These are phyloP conservation scores for Oryzias dopingdopingensis DNA, from an alignment of 2,797 vertebrate genomes.

Conservation along the genomic window DNA sequence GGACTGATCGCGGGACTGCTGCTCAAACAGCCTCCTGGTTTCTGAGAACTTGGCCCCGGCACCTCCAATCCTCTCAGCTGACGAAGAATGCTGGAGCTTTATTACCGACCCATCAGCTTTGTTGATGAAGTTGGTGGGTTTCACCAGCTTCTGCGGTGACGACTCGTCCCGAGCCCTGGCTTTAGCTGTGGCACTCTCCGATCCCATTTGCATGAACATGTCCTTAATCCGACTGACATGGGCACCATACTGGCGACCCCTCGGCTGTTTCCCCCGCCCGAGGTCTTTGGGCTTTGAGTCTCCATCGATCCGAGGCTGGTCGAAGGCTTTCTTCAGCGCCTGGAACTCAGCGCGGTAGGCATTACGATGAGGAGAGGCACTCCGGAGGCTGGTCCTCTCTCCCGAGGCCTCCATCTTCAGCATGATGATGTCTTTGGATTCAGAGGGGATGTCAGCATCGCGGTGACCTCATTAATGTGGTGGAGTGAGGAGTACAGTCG, in stretches of 20 bases:
- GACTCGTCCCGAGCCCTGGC: conserved; percentile 73
- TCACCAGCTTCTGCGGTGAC: conserved; percentile 85
- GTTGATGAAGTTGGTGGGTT: conserved; percentile 90
- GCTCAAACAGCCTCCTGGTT: conserved; percentile 93
- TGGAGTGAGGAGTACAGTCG: conserved; percentile 29
- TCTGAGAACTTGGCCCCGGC: conserved; percentile 89
- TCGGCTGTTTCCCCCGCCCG: conserved; percentile 83
- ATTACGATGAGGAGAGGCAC: conserved; percentile 97
- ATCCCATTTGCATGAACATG: conserved; percentile 98
- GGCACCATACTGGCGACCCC: conserved; percentile 93
- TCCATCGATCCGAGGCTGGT: conserved; percentile 89
- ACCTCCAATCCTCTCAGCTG: conserved; percentile 77
- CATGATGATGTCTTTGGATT: conserved; percentile 87
- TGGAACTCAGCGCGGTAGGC: conserved; percentile 98
- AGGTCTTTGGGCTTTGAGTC: conserved; percentile 83
- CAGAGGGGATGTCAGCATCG: conserved; percentile 81
- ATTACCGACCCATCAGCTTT: conserved; percentile 86
- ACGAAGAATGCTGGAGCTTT: conserved; percentile 84
- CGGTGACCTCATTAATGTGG: conserved; percentile 66
- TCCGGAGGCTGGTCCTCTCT: conserved; percentile 94
- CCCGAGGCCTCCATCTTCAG: conserved; percentile 95
- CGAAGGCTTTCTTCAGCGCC: conserved; percentile 95
- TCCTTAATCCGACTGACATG: conserved; percentile 99
- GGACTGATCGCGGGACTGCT: conserved; percentile 83
- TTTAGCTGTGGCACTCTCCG: conserved; percentile 77